Evolutionary conservation across 2,888 invertebrate genomes (phyloP).

Genomic region (Luperina testacea): DNA sequence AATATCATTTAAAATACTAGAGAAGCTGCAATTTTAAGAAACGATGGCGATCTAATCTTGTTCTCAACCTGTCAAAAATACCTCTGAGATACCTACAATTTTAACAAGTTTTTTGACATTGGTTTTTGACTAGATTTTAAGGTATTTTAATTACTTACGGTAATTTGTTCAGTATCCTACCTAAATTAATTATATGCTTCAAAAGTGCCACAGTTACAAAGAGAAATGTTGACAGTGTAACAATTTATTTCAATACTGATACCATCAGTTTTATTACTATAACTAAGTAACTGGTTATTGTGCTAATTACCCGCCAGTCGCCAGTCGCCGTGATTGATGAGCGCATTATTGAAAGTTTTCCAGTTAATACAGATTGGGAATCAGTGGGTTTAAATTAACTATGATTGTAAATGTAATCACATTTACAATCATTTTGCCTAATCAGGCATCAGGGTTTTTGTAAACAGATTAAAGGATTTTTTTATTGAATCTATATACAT

Average conservation of each 20-base stretch:
- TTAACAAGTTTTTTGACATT: not conserved
- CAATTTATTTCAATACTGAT: conserved; percentile 52
- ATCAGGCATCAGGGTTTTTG: no score
- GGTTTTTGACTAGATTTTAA: not conserved
- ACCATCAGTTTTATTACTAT: conserved; percentile 47
- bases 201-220: conserved; percentile 16
- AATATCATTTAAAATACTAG: not conserved
- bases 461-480: no score
- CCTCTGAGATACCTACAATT: not conserved
- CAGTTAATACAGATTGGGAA: not conserved
- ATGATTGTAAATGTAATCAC: not conserved
- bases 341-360: conserved; percentile 47
- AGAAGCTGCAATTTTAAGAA: not conserved
- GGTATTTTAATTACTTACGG: no score
- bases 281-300: conserved; percentile 43
- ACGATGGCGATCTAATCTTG: not conserved
- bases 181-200: not conserved
- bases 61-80: not conserved
- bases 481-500: no score
- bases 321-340: conserved; percentile 55
- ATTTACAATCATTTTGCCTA: no score
- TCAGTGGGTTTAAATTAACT: not conserved
- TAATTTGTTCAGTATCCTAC: not conserved
- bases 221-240: conserved; percentile 38
- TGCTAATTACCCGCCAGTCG: conserved; percentile 56